These are phyloP conservation scores for Ptychoptera contaminata DNA, from an alignment of 2,888 invertebrate genomes.

Conservation along the genomic window DNA sequence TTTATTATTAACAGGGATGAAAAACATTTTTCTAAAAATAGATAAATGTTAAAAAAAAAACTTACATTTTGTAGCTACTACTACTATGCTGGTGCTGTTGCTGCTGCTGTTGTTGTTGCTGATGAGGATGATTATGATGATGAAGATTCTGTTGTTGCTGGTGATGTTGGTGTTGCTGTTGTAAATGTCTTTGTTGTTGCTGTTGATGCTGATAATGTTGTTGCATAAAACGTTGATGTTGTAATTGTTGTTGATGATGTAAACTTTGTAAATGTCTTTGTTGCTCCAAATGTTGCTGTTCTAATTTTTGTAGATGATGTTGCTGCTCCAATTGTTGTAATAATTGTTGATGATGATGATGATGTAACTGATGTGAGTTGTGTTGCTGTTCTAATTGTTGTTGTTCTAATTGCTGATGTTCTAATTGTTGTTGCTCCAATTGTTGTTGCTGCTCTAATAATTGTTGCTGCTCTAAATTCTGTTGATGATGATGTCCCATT, in stretches of 20 bases:
- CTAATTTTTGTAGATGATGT: background rate
- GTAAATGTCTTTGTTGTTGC: background rate
- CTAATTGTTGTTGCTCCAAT: background rate
- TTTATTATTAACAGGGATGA: too few species aligned
- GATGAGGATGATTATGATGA: background rate
- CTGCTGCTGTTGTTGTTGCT: slow-evolving; percentile 9
- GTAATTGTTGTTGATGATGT: slow-evolving; percentile 19
- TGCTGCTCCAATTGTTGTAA: background rate
- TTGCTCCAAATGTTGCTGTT: background rate
- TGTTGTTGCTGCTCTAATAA: background rate
- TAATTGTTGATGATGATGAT: background rate
- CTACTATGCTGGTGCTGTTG: slow-evolving; percentile 9
- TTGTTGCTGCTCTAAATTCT: slow-evolving; percentile 14
- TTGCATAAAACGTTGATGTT: background rate
- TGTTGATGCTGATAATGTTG: background rate
- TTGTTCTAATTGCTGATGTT: background rate
- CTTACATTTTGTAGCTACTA: too few species aligned
- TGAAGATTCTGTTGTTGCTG: background rate
- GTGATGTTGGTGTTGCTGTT: background rate
- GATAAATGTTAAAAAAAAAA: too few species aligned
- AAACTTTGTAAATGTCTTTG: slow-evolving; percentile 11
- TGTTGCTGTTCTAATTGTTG: background rate
- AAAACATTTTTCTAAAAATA: too few species aligned
- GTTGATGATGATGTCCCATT: background rate
- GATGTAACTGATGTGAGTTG: background rate